Evolutionary conservation across 2,888 invertebrate genomes (phyloP).

Genomic region (Agonopterix alstromeriana): DNA sequence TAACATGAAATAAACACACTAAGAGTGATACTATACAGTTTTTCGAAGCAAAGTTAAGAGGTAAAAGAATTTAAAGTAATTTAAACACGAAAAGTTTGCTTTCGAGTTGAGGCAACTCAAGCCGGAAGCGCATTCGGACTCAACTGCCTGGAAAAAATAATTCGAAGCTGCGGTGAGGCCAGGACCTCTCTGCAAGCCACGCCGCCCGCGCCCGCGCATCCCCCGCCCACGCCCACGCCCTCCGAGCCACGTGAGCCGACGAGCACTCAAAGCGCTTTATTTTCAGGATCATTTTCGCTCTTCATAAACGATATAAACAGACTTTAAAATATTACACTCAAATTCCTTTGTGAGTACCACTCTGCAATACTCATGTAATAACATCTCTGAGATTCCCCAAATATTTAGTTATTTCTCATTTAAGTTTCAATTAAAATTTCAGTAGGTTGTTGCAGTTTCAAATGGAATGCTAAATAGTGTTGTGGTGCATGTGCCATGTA

Average conservation of each 20-base stretch:
- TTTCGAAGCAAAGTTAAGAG: slow-evolving; percentile 56
- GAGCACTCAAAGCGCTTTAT: slow-evolving; percentile 24
- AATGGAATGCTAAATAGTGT: no score
- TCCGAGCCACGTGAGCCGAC: not conserved
- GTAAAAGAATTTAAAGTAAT: slow-evolving; percentile 68
- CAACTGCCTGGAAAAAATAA: slow-evolving; percentile 74
- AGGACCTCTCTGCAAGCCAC: slow-evolving; percentile 18
- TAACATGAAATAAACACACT: slow-evolving; percentile 41
- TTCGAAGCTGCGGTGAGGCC: slow-evolving; percentile 53
- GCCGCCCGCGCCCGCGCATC: slow-evolving; percentile 13
- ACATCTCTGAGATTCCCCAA: slow-evolving; percentile 14
- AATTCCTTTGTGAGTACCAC: slow-evolving; percentile 22
- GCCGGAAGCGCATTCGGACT: slow-evolving; percentile 69
- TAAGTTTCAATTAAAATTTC: slow-evolving; percentile 32
- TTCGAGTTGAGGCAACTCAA: slow-evolving; percentile 66
- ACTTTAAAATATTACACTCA: slow-evolving; percentile 36
- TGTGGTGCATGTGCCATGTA: no score
- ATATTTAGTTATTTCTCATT: slow-evolving; percentile 24
- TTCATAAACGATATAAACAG: slow-evolving; percentile 42
- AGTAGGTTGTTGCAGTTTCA: slow-evolving; percentile 1
- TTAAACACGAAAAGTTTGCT: slow-evolving; percentile 72
- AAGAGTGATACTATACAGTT: slow-evolving; percentile 54
- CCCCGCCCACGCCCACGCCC: slow-evolving; percentile 3
- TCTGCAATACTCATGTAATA: slow-evolving; percentile 21
- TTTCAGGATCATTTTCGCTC: slow-evolving; percentile 44